Evolutionary conservation across 2,113 vertebrate genomes (phyloP), one percentile per base, ranked within the genome.

Genomic region (Hyperopisus bebe): DNA sequence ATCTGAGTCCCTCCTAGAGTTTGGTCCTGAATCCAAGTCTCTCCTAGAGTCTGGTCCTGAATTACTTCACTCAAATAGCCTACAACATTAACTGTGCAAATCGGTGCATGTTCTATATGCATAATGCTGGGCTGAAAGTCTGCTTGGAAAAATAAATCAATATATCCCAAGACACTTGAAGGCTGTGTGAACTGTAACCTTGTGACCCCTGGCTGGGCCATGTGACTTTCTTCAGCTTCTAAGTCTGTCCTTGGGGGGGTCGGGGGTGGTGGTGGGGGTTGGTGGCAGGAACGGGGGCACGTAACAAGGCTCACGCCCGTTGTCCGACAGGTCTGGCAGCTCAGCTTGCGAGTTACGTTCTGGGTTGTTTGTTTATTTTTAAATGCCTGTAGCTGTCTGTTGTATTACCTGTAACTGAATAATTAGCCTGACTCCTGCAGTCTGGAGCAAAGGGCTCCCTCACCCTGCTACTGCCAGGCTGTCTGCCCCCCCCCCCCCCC

Each of bases 321-420:
- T 46, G 39, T 84, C 44, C 82, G 5, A 11, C 42, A n/a, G 83
- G 6, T 27, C 21, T 85, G 83, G 83, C 83, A 85, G 83, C 46
- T 85, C 44, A 47, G 39, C n/a, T 27, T 85, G 83, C 9, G 24
- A 27, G 42, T 13, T 24, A n/a, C 3, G 83, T 85, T 85, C 21
- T n/a, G 17, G 44, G 19, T 85, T 85, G 83, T 48, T 85, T 85
- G 44, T n/a, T 85, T 84, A 39, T 84, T 85, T 85, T 85, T 85
- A 47, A 47, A 48, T 27, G 47, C 47, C 83, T 50, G 83, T 85
- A 48, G 19, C 46, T 47, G 83, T 85, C 83, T 85, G 83, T n/a
- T 48, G 44, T 46, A 85, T 85, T 85, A 85, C 44, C 44, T 85
- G 19, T 48, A 11, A 44, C 17, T 46, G 83, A n/a, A 85, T 85